phyloP scores from a whole-genome alignment of 2,888 invertebrate species.

The Calliopum simillimum region DNA sequence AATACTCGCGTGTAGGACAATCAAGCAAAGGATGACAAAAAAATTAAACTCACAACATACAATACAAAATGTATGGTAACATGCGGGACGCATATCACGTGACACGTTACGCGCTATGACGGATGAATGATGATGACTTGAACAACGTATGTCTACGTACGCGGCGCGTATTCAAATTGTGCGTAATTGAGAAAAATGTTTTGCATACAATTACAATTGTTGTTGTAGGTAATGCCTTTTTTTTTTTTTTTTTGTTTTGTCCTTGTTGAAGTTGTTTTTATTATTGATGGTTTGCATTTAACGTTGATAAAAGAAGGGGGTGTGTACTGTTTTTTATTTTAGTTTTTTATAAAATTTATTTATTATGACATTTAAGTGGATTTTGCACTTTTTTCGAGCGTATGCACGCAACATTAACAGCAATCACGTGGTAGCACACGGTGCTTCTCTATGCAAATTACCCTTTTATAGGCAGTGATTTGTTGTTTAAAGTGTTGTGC shows the following conservation, averaged over 20 bases:
- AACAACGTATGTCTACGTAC: background rate
- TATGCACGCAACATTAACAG: slow-evolving; percentile 17
- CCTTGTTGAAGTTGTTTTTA: background rate
- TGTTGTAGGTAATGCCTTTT: slow-evolving; percentile 15
- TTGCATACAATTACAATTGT: slow-evolving; percentile 11
- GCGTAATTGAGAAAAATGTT: slow-evolving; percentile 28
- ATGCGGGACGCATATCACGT: slow-evolving; percentile 30
- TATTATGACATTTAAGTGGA: slow-evolving; percentile 58
- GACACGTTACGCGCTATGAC: slow-evolving; percentile 2
- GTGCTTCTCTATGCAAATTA: slow-evolving; percentile 48
- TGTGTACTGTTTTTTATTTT: background rate
- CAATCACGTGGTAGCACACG: slow-evolving; percentile 9
- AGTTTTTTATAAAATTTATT: slow-evolving; percentile 45
- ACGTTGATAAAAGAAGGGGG: background rate
- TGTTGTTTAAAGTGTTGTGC: background rate
- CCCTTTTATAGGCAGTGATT: background rate
- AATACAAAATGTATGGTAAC: background rate
- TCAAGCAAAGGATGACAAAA: no score
- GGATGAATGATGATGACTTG: background rate
- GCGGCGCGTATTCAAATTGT: slow-evolving; percentile 23
- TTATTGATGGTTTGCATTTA: slow-evolving; percentile 19
- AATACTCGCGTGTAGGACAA: background rate
- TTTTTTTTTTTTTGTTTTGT: no score
- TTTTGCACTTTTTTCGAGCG: slow-evolving; percentile 57
- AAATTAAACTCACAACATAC: no score